Base-by-base conservation (phyloP, 2,888 invertebrate genomes). In the Mesodorylaimus sp. region DNA sequence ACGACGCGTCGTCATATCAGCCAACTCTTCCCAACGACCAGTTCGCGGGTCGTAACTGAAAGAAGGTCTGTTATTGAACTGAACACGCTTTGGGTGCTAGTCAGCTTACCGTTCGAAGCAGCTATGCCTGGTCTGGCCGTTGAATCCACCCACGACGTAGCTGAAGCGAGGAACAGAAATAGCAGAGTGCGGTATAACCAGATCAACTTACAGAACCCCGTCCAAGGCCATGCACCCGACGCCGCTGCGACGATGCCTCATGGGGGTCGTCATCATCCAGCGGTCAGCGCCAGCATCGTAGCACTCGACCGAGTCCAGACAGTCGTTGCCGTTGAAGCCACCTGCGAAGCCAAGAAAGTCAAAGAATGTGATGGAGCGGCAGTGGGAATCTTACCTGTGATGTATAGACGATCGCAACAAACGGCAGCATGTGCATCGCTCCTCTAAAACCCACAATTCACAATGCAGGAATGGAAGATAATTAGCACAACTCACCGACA, bases 171-270 rank as follows among this genome's bases (percentile, higher is more conserved):
- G n/a, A n/a, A n/a, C n/a, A n/a, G n/a, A n/a, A 48, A 21, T 48
- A n/a, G n/a, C n/a, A n/a, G n/a, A n/a, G n/a, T n/a, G n/a, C n/a
- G n/a, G n/a, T n/a, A n/a, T n/a, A n/a, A n/a, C n/a, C n/a, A n/a
- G n/a, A n/a, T n/a, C n/a, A n/a, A n/a, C n/a, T n/a, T n/a, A n/a
- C n/a, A n/a, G n/a, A n/a, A n/a, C n/a, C n/a, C n/a, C n/a, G n/a
- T n/a, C n/a, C n/a, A n/a, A n/a, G n/a, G n/a, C n/a, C n/a, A n/a
- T 82, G 65, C 86, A 84, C 0, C 85, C 84, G 21, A 87, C 83
- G 1, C 89, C 89, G n/a, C 86, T 86, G 44, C 89, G 76, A 13
- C 82, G 74, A 26, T 79, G 83, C 61, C 84, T 76, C 89, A 82
- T 83, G 53, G 81, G 74, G 50, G 80, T 77, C 53, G 89, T 77